A percentile compares a stretch with the other conserved stretches of the same genome.
These are phyloP conservation scores for Sphinx pinastri DNA, from an alignment of 2,888 invertebrate genomes.

Conservation along the genomic window DNA sequence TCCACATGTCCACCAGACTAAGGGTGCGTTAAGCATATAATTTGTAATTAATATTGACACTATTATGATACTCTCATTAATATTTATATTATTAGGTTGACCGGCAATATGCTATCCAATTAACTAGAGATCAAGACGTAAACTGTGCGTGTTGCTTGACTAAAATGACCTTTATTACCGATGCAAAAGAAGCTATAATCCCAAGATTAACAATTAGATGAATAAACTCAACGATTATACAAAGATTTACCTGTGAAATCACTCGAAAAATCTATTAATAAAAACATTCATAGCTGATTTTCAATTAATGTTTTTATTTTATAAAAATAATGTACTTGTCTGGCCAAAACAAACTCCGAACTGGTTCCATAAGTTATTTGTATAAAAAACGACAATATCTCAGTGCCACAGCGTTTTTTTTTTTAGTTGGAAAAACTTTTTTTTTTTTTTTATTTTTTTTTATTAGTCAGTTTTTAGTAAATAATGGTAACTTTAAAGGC, in stretches of 20 bases:
- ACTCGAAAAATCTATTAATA: neutral
- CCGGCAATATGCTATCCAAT: constrained; percentile 11
- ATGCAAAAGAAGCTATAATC: neutral
- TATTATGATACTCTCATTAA: constrained; percentile 10
- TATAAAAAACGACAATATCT: neutral
- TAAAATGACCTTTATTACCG: neutral
- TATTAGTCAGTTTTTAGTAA: too few species aligned
- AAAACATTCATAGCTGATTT: too few species aligned
- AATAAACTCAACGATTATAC: neutral
- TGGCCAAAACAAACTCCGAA: neutral
- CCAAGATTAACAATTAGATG: neutral
- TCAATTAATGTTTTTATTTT: neutral
- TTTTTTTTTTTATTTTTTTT: too few species aligned
- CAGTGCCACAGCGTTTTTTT: too few species aligned
- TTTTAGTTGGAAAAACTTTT: too few species aligned
- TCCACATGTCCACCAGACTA: neutral
- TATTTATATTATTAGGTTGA: neutral
- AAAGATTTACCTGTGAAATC: neutral
- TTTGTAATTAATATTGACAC: neutral
- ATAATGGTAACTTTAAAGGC: too few species aligned
- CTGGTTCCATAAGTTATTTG: neutral
- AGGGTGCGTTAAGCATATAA: neutral
- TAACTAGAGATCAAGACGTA: constrained; percentile 9
- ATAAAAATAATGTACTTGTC: neutral
- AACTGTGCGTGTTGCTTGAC: neutral